Evolutionary conservation across 1,140 invertebrate species (phyloP), one percentile per base, ranked within the genome.

Genomic region (Ctenoplectra terminalis): DNA sequence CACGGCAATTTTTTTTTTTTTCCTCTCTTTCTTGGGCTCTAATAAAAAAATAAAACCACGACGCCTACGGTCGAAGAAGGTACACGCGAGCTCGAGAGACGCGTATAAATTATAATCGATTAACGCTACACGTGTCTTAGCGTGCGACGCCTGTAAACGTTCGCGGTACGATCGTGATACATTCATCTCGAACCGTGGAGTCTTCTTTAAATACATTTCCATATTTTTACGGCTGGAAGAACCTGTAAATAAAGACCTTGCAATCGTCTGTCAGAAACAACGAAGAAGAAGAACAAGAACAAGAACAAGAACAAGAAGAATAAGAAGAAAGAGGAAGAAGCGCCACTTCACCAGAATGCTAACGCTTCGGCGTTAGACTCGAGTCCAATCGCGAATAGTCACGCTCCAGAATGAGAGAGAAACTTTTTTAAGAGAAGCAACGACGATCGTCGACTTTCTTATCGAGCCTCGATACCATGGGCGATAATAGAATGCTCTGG

Each of bases 51-150:
- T 17, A 26, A 6, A 4, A 43, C 37, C 15, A 48, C 34, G 52
- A 48, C 70, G 75, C 64, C 75, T 37, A 70, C 64, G 75, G 52
- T 26, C 64, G 70, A 52, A 26, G 77, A 79, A 71, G 70, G 54
- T 13, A 29, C 58, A 31, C 58, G 60, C 67, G 66, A 40, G 17
- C 34, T 9, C 52, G 1, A 4, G 13, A 1, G 20, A 60, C 52
- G 11, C 40, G 77, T 80, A 73, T 80, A 80, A 80, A 80, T 80
- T 80, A 73, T 80, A 64, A 80, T 52, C 77, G 77, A 80, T 73
- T 64, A 50, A 72, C 29, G 37, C 37, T 52, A 73, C 77, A 63
- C 77, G 77, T 78, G 75, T 71, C 67, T 48, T 20, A n/a, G 43
- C 40, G 69, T 13, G 31, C 43, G 77, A 52, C 46, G 50, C 56